Conservation (phyloP, 2,888 invertebrate genomes). For the Myopa tessellatipennis region DNA sequence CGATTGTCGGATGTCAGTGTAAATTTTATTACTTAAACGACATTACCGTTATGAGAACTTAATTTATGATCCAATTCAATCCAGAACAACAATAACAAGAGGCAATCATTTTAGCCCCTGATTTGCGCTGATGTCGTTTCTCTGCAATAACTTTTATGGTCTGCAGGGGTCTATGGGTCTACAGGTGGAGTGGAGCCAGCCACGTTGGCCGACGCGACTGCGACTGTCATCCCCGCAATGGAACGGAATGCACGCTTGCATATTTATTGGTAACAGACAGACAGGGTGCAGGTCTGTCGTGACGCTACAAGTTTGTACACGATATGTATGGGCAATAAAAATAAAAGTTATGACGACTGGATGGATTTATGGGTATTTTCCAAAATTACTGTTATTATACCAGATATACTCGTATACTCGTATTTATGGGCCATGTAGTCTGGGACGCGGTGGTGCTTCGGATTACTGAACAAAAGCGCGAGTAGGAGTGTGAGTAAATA, state of each 20-base stretch:
- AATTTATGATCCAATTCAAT: slow-evolving; percentile 63
- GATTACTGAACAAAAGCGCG: not conserved
- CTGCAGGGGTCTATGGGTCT: slow-evolving; percentile 47
- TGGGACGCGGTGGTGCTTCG: not conserved
- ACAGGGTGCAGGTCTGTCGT: slow-evolving; percentile 38
- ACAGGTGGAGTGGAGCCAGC: slow-evolving; percentile 1
- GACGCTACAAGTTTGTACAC: slow-evolving; percentile 16
- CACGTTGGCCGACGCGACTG: slow-evolving; percentile 6
- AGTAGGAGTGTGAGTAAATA: too few relatives aligned
- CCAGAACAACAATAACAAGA: slow-evolving; percentile 49
- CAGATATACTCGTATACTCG: slow-evolving; percentile 21
- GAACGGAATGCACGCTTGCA: slow-evolving; percentile 59
- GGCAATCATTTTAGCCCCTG: slow-evolving; percentile 45
- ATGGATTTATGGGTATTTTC: slow-evolving; percentile 64
- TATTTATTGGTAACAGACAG: slow-evolving; percentile 57
- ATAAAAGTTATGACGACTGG: slow-evolving; percentile 63
- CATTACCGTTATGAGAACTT: slow-evolving; percentile 66
- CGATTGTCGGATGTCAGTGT: slow-evolving; percentile 66
- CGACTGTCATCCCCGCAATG: slow-evolving; percentile 44
- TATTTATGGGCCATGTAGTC: too few relatives aligned
- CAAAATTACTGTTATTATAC: slow-evolving; percentile 62
- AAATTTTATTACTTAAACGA: slow-evolving; percentile 65
- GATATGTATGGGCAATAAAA: slow-evolving; percentile 55
- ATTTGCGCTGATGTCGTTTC: slow-evolving; percentile 35
- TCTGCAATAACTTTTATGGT: slow-evolving; percentile 60